These are phyloP conservation scores for Hippoglossus hippoglossus DNA, from an alignment of 2,797 vertebrate genomes.

Conservation along the genomic window DNA sequence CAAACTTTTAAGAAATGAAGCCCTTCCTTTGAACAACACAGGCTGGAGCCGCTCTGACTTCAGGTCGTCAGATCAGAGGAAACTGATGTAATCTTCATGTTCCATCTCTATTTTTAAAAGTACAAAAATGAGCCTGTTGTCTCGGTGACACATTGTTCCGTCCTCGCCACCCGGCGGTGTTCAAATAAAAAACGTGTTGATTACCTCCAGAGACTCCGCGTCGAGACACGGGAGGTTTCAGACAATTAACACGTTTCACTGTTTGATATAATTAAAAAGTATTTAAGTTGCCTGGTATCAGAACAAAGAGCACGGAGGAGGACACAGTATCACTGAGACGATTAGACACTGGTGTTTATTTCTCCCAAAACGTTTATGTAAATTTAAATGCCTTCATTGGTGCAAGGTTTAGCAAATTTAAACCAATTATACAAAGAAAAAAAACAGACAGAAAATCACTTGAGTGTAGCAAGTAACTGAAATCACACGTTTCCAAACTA, in stretches of 20 bases:
- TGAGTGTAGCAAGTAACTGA: too few relatives aligned
- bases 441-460: too few relatives aligned
- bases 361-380: too few relatives aligned
- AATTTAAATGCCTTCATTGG: too few relatives aligned
- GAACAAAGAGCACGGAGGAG: constrained; percentile 14
- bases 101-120: constrained; percentile 62
- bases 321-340: neutral
- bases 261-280: constrained; percentile 53
- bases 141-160: constrained; percentile 51
- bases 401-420: too few relatives aligned
- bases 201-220: constrained; percentile 53
- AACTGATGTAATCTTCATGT: constrained; percentile 23
- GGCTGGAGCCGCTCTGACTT: neutral
- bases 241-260: constrained; percentile 62
- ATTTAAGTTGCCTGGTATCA: constrained; percentile 26
- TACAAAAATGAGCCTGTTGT: constrained; percentile 56
- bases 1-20: neutral
- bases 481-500: too few relatives aligned
- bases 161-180: constrained; percentile 33
- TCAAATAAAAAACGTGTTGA: constrained; percentile 73
- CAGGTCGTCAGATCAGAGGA: constrained; percentile 13
- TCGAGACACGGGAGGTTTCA: constrained; percentile 19
- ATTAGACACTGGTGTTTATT: neutral
- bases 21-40: neutral
- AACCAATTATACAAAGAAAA: too few relatives aligned